phyloP scores from a whole-genome alignment of 2,888 invertebrate genomes.

The Ethmia dodecea region DNA sequence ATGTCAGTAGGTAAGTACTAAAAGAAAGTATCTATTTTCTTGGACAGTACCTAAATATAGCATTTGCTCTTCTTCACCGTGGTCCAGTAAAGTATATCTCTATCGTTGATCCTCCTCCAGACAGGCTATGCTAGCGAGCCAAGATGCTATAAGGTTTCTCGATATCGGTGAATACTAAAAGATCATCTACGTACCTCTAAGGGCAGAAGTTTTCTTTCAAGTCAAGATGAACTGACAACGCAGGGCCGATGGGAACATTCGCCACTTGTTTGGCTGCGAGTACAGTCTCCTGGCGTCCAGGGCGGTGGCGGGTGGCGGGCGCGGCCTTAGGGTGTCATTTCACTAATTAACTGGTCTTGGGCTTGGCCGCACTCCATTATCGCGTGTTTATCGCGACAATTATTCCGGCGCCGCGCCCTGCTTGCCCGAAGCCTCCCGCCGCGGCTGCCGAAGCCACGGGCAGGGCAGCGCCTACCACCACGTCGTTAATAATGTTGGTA shows the following conservation, averaged over 20 bases:
- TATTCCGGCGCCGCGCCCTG: conserved; percentile 31
- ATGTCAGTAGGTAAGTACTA: too few species aligned
- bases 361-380: conserved; percentile 65
- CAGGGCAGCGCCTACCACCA: background rate
- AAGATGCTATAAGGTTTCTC: background rate
- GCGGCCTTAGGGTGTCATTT: conserved; percentile 42
- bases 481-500: background rate
- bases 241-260: conserved; percentile 9
- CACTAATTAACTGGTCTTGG: conserved; percentile 54
- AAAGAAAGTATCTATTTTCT: too few species aligned
- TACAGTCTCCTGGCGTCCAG: conserved; percentile 14
- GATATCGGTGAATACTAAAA: too few species aligned
- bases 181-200: too few species aligned
- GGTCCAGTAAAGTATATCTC: too few species aligned
- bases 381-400: conserved; percentile 69
- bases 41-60: too few species aligned
- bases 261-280: conserved; percentile 12
- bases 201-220: background rate
- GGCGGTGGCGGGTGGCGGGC: conserved; percentile 3
- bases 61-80: too few species aligned
- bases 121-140: too few species aligned
- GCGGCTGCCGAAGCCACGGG: background rate
- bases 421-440: background rate
- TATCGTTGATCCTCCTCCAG: too few species aligned
- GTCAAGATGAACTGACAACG: background rate